These are phyloP conservation scores for Glaucidium brasilianum DNA, from an alignment of 2,113 vertebrate genomes.

Conservation along the genomic window DNA sequence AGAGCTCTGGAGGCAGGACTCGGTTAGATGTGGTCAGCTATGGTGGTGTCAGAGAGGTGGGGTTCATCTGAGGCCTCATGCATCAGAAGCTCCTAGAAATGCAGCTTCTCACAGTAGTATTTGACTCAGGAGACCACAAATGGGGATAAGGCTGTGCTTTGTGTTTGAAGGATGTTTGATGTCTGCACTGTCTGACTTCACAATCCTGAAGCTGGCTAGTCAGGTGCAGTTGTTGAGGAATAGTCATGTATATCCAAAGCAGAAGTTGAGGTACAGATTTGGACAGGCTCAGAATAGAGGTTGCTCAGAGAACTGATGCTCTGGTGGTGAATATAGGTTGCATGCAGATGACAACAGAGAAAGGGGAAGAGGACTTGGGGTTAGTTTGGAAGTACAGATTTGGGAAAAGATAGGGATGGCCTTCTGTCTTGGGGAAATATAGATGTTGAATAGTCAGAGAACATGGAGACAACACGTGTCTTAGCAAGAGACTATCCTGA, in stretches of 20 bases:
- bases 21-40: background rate
- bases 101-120: background rate
- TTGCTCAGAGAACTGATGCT: background rate
- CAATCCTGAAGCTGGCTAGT: background rate
- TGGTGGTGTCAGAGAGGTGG: background rate
- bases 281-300: background rate
- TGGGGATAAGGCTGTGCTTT: background rate
- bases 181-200: background rate
- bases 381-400: background rate
- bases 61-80: background rate
- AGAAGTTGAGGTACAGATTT: background rate
- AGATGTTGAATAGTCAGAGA: background rate
- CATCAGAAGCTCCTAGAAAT: background rate
- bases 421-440: background rate
- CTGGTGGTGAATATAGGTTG: background rate
- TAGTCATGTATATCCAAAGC: background rate
- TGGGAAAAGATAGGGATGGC: background rate
- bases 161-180: background rate
- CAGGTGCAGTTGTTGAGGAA: background rate
- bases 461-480: background rate
- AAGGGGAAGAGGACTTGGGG: background rate
- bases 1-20: background rate
- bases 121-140: background rate
- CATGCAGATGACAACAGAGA: background rate
- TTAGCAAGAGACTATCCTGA: background rate